phyloP scores from a whole-genome alignment of 2,888 invertebrate species.

The Lumbricus terrestris region DNA sequence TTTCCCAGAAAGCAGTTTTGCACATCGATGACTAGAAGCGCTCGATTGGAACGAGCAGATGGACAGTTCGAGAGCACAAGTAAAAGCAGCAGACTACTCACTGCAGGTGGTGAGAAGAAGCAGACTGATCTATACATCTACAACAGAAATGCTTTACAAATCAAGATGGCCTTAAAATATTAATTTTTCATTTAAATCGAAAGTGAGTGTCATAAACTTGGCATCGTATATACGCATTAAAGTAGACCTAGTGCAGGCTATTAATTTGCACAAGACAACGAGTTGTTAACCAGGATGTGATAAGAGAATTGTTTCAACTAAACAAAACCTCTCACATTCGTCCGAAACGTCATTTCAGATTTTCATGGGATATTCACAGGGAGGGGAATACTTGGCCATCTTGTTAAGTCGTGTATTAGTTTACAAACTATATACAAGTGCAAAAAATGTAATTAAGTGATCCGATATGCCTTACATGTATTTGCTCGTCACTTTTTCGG shows the following conservation, averaged over 20 bases:
- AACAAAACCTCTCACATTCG: background rate
- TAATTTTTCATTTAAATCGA: too few species aligned
- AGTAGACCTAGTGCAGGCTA: background rate
- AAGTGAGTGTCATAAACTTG: background rate
- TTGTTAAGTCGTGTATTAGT: too few species aligned
- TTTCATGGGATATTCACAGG: background rate
- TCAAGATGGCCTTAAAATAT: background rate
- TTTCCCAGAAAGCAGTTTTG: conserved; percentile 50
- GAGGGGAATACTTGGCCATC: background rate
- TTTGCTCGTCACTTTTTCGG: too few species aligned
- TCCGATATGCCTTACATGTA: too few species aligned
- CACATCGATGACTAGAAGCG: conserved; percentile 49
- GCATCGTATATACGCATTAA: background rate
- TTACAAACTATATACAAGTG: too few species aligned
- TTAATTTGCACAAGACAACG: background rate
- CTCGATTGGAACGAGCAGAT: conserved; percentile 29
- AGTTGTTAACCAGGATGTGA: background rate
- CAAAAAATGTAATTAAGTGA: too few species aligned
- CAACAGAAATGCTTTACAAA: background rate
- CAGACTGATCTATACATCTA: background rate
- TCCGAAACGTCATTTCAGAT: too few species aligned
- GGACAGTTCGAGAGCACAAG: background rate
- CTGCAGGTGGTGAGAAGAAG: background rate
- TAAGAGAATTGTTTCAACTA: background rate
- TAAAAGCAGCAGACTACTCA: background rate